Percentiles rank a stretch among this genome's conserved stretches.
Conservation (phyloP, 2,797 vertebrate species). For the Urosaurus nigricauda region DNA sequence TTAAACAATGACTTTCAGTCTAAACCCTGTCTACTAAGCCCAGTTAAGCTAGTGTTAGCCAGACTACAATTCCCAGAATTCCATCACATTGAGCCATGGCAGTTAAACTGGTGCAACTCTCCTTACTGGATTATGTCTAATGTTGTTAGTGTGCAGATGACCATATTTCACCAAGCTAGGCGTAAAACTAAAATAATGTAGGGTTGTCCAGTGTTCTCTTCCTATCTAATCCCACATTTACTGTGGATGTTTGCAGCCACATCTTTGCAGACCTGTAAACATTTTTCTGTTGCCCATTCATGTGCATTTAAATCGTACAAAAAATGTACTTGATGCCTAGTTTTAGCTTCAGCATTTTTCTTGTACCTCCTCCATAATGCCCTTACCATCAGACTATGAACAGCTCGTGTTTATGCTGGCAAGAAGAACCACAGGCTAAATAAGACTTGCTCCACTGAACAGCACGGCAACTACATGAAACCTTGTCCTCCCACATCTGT, state of each 20-base stretch:
- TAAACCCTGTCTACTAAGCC: not conserved
- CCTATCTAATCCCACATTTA: not conserved
- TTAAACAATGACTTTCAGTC: not conserved
- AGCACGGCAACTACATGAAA: not conserved
- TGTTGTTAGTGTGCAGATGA: not conserved
- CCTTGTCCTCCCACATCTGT: not conserved
- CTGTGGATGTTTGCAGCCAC: not conserved
- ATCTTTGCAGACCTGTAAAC: not conserved
- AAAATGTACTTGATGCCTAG: not conserved
- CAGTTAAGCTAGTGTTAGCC: not conserved
- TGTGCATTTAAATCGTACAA: not conserved
- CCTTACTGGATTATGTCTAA: not conserved
- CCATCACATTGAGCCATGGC: too few relatives aligned
- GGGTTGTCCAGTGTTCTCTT: not conserved
- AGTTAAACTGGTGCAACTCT: not conserved
- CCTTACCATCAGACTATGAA: not conserved
- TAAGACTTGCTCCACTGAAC: not conserved
- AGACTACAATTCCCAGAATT: too few relatives aligned
- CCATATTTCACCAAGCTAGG: not conserved
- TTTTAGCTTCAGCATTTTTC: not conserved
- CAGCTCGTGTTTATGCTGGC: not conserved
- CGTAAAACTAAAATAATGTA: not conserved
- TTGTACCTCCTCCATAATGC: not conserved
- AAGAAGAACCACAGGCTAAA: conserved; percentile 6
- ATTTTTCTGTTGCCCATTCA: not conserved